Evolutionary conservation across 2,797 vertebrate genomes (phyloP), one percentile per base, ranked within the genome.

Genomic region (Melanogrammus aeglefinus): DNA sequence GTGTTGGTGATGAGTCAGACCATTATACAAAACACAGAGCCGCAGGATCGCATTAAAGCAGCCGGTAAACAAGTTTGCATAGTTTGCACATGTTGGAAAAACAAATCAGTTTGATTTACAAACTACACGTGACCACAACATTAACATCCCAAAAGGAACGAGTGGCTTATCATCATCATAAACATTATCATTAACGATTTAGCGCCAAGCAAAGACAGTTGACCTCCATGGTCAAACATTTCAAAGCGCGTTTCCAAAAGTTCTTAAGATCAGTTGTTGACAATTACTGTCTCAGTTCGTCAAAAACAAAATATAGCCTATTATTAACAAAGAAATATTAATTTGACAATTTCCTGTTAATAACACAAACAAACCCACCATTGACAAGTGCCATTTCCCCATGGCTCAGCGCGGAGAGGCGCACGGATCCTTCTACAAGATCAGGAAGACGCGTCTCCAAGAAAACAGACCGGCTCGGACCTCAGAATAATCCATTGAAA

Each of bases 321-420:
- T 12, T 44, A 57, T 57, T 63, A 24, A 6, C 6, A 63, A n/a
- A 24, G 4, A 57, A 57, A 12, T 21, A 63, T 0, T 36, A 6
- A 35, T 66, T 21, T 4, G n/a, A 38, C 33, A 13, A 21, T 31
- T n/a, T 14, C 41, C 27, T 47, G 1, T 21, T 14, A 14, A 9
- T 74, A 21, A 66, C 27, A 16, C 63, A 77, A 69, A 39, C 2
- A 35, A 63, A 79, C 91, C 24, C 89, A 94, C 93, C 93, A 93
- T 91, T 6, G 92, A 89, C 72, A 94, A 79, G 0, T 91, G 86
- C 88, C 87, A 92, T 88, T 91, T 93, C 0, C 89, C 88, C 92
- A 91, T 93, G 70, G 83, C 80, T 73, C 14, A 21, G 63, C 10
- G 38, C 29, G 4, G 73, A 29, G 63, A 70, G 38, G 38, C 63